Conservation (phyloP, 1,140 invertebrate species). For the Drosophila leontia region DNA sequence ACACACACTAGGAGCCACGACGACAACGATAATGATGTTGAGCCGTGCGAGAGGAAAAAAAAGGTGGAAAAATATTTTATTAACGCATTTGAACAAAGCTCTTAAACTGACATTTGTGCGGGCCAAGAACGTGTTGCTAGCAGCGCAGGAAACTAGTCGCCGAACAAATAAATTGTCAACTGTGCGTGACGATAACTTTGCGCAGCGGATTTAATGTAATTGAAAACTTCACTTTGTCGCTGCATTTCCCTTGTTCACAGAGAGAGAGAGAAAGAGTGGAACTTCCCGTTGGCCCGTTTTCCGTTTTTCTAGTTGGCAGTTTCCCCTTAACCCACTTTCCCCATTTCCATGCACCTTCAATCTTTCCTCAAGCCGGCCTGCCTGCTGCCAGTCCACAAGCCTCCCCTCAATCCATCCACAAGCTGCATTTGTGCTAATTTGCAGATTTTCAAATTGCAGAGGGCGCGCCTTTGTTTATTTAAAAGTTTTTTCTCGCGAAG, state of each 20-base stretch:
- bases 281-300: conserved; percentile 38
- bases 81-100: conserved; percentile 68
- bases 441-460: conserved; percentile 78
- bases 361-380: conserved; percentile 7
- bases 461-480: conserved; percentile 71
- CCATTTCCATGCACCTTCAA: conserved; percentile 16
- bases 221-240: conserved; percentile 70
- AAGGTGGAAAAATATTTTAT: conserved; percentile 55
- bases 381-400: conserved; percentile 2
- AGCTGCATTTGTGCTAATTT: conserved; percentile 79
- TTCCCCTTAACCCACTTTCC: conserved; percentile 7
- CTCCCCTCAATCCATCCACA: conserved; percentile 31
- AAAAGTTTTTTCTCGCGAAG: conserved; percentile 57
- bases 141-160: conserved; percentile 34
- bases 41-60: conserved; percentile 1
- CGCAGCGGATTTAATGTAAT: conserved; percentile 78
- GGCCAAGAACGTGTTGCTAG: conserved; percentile 27
- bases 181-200: conserved; percentile 69
- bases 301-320: conserved; percentile 4
- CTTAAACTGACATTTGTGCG: conserved; percentile 58
- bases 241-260: conserved; percentile 36
- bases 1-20: not conserved
- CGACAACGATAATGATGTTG: conserved; percentile 55
- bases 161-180: conserved; percentile 79
- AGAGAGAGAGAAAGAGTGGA: not conserved